Base-by-base conservation (phyloP, 2,888 invertebrate species). In the Plebejus melissa region DNA sequence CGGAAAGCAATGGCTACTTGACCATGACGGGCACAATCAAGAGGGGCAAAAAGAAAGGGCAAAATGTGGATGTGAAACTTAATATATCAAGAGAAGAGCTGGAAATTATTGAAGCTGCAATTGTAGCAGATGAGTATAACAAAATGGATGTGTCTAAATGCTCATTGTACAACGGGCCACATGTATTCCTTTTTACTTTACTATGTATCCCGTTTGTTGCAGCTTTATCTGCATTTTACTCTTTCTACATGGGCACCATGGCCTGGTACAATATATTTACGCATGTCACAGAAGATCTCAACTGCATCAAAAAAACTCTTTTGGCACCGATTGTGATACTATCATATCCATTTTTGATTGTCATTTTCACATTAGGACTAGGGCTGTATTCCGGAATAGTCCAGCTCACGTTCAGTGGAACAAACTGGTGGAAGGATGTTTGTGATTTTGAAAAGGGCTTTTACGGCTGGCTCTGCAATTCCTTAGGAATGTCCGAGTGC, bases 241-340 rank as follows among this genome's bases (percentile, higher is more conserved):
- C 96, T 1, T 96, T 96, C 84, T 96, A 96, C 83, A 95, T 96
- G 78, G 96, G 96, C 32, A 96, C 96, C 1, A 87, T 96, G 81
- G 95, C 96, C 74, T 97, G 96, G 96, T 96, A 96, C 83, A 97
- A 96, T 81, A 94, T 96, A 79, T 96, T 96, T 83, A 94, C 95
- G 70, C 95, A 95, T 83, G 94, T 96, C 76, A 95, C 95, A 76
- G 96, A 96, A 82, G 95, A 96, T 81, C 94, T 94, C 80, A 94
- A 94, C 74, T 94, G 95, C 80, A 85, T 95, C 76, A 95, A 95
- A 82, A 95, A 95, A 83, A 88, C 96, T 13, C 87, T 95, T 65
- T 87, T 96, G 78, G 95, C 96, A 60, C 96, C 96, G 0, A 82
- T 96, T 74, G 91, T 96, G 13, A 95, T 97, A 81, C 84, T 96